Percentiles rank a stretch among this genome's conserved stretches.
Conservation (phyloP, 2,113 vertebrate genomes). For the Choloepus hoffmanni region DNA sequence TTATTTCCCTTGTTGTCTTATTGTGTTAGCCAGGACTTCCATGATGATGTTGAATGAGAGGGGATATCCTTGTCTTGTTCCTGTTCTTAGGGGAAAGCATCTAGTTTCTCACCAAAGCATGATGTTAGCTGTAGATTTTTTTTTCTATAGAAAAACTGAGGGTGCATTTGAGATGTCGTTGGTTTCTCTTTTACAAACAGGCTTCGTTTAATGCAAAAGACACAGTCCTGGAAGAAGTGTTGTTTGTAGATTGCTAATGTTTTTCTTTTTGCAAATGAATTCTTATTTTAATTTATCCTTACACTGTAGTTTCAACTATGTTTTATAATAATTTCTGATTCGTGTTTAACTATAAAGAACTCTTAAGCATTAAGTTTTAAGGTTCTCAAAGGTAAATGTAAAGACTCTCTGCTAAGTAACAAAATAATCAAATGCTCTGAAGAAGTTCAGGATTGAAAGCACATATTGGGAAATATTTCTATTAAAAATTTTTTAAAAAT, state of each 20-base stretch:
- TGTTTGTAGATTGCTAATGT: background rate
- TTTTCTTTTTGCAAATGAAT: constrained; percentile 34
- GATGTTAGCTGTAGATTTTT: too few relatives aligned
- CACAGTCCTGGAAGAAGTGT: background rate
- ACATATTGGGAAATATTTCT: background rate
- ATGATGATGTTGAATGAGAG: too few relatives aligned
- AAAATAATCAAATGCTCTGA: constrained; percentile 1
- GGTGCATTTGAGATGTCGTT: background rate
- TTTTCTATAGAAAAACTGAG: background rate
- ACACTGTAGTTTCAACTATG: background rate
- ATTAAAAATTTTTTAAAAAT: too few relatives aligned
- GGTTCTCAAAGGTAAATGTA: constrained; percentile 25
- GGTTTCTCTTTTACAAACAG: background rate
- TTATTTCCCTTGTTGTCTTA: too few relatives aligned
- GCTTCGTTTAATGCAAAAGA: constrained; percentile 34
- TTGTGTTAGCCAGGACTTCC: too few relatives aligned
- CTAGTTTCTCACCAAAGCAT: too few relatives aligned
- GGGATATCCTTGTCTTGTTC: too few relatives aligned
- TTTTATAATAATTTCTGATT: constrained; percentile 46
- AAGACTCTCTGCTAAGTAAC: constrained; percentile 37
- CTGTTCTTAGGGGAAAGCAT: too few relatives aligned
- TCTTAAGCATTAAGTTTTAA: background rate
- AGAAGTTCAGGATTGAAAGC: constrained; percentile 33
- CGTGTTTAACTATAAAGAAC: background rate
- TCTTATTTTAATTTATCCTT: background rate